phyloP scores from a whole-genome alignment of 1,140 invertebrate genomes.

The Musca vetustissima region DNA sequence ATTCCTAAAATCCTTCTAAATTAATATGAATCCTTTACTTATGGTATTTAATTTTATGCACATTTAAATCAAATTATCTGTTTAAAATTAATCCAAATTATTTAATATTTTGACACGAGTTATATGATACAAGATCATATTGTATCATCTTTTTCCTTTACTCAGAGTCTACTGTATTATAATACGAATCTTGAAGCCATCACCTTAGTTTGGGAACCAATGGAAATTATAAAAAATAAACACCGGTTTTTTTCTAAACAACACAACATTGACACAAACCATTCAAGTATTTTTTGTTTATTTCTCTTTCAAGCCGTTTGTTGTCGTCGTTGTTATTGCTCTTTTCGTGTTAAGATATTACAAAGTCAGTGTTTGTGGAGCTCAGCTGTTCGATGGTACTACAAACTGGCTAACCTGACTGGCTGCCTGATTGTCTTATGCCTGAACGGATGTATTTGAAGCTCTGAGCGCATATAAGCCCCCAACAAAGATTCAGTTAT shows the following conservation, averaged over 20 bases:
- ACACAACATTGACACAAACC: background rate
- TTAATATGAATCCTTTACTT: no score
- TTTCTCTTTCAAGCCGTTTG: no score
- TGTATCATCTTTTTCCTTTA: no score
- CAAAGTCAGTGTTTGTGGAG: background rate
- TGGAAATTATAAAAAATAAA: background rate
- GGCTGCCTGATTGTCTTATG: background rate
- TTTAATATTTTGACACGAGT: no score
- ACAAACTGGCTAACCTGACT: constrained; percentile 4
- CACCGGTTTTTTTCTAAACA: constrained; percentile 12
- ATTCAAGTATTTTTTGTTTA: no score
- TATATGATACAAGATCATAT: no score
- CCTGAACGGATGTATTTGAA: background rate
- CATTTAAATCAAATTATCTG: no score
- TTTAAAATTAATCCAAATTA: no score
- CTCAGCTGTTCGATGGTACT: constrained; percentile 6
- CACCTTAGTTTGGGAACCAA: background rate
- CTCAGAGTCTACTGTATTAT: no score
- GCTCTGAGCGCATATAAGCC: constrained; percentile 24
- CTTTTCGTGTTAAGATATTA: background rate
- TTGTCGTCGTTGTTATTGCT: background rate
- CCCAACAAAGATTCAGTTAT: constrained; percentile 26
- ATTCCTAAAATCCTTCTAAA: no score
- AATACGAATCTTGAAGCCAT: no score
- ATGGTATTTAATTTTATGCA: no score